Base-by-base conservation (phyloP, 2,888 invertebrate genomes). In the Drosophila nigricruria region DNA sequence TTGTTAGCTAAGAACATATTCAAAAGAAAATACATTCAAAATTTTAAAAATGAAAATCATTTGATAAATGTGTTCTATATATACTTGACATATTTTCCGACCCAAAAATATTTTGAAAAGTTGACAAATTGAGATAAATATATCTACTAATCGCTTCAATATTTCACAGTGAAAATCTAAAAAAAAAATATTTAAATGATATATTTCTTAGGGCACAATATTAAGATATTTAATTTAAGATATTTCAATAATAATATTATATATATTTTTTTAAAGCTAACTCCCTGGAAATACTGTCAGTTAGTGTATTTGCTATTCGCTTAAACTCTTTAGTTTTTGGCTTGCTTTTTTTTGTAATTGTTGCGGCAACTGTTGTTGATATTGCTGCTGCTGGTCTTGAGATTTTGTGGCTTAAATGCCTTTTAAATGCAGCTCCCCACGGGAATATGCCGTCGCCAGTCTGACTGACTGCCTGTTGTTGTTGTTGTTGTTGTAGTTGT, bases 391-490 rank as follows among this genome's bases (percentile, higher is more conserved):
- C 80, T 87, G 78, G 79, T 81, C 89, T 77, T 75, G 74, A 81
- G 86, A 84, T 85, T 81, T 82, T 84, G 86, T 84, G 86, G 84
- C 84, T 88, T 85, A 86, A 86, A 89, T 88, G 84, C 86, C 84
- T 85, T 88, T 86, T 86, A 87, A 89, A 89, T 82, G 85, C 86
- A 88, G 88, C 85, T 86, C 89, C 89, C 86, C 86, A 89, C 88
- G 86, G 86, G 86, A 86, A 86, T 89, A 71, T 79, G 79, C 75
- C 65, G 88, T 77, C 76, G 87, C 75, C 84, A 78, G 79, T 83
- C 81, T 68, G 80, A 73, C 82, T 71, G 78, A 72, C 64, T 71
- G 66, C 45, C 68, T 65, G 66, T 71, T 82, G 72, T 60, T 75
- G 73, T 57, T 69, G 58, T 62, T 74, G 72, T 59, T 69, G 58